Base-by-base conservation (phyloP, 2,888 invertebrate species). In the Drosophila pseudotalamancana region DNA sequence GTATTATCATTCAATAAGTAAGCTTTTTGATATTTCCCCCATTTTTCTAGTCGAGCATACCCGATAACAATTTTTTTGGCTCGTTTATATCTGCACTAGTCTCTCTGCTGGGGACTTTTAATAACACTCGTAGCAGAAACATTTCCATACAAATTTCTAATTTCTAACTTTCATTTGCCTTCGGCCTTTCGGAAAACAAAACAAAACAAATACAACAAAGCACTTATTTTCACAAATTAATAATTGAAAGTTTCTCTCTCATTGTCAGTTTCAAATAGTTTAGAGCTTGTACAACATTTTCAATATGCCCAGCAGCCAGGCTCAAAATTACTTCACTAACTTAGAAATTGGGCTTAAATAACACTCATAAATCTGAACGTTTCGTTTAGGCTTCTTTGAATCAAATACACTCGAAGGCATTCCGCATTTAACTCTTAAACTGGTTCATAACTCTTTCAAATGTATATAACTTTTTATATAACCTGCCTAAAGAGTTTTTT, bases 121-220 rank as follows among this genome's bases (percentile, higher is more conserved):
- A 71, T 66, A 71, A 66, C n/a, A 27, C 35, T 37, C 27, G 12
- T n/a, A 21, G 21, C 46, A 27, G 43, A 42, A 43, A 29, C 46
- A 32, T 34, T 23, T 55, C 12, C 45, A 50, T 65, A 27, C 31
- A 27, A 50, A 54, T 42, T 34, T 23, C 21, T 9, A 70, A 64
- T 40, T 59, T 23, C 21, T 9, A 70, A 64, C 46, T 59, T 70
- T 59, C 37, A n/a, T 39, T 19, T 32, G 51, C 50, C 55, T 25
- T 0, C 51, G 71, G 59, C 46, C 3, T 9, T 29, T 19, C 34
- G 27, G 31, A 46, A 11, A 40, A 37, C 27, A 8, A 35, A 31
- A 18, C 31, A 43, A 50, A 55, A 21, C 51, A 12, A 60, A 40
- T 50, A 21, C 18, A 50, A 31, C 55, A 12, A 60, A 37, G 43